Conservation (phyloP, 2,888 invertebrate species). For the Lasioglossum calceatum region DNA sequence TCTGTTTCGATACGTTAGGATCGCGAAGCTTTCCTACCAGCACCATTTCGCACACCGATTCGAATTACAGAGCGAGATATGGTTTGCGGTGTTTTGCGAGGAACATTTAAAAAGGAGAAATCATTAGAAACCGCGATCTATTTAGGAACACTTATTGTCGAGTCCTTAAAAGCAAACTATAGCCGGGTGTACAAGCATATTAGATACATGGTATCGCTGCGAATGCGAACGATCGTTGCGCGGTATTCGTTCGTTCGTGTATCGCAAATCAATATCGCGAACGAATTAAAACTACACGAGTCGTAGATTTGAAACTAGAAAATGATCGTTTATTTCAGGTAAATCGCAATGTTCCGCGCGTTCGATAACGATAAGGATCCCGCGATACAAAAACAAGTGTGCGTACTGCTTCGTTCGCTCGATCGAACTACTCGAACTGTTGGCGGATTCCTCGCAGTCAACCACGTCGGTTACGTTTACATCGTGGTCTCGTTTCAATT, state of each 20-base stretch:
- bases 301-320: background rate
- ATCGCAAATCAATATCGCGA: background rate
- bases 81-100: conserved; percentile 62
- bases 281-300: background rate
- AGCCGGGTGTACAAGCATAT: background rate
- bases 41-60: conserved; percentile 38
- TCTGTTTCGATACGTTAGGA: conserved; percentile 5
- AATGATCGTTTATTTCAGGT: background rate
- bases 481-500: conserved; percentile 58
- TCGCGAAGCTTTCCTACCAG: conserved; percentile 21
- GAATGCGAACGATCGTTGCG: background rate
- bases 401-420: background rate
- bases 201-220: background rate
- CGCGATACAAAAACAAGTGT: background rate
- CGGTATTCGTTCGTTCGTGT: background rate
- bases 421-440: conserved; percentile 17
- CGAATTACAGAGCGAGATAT: conserved; percentile 69
- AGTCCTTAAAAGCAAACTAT: conserved; percentile 46
- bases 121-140: conserved; percentile 34
- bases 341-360: background rate
- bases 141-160: conserved; percentile 60
- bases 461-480: conserved; percentile 53
- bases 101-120: conserved; percentile 53
- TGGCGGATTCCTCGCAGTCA: conserved; percentile 59
- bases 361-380: background rate